Evolutionary conservation across 2,888 invertebrate genomes (phyloP).

Genomic region (Anthrax anthrax): DNA sequence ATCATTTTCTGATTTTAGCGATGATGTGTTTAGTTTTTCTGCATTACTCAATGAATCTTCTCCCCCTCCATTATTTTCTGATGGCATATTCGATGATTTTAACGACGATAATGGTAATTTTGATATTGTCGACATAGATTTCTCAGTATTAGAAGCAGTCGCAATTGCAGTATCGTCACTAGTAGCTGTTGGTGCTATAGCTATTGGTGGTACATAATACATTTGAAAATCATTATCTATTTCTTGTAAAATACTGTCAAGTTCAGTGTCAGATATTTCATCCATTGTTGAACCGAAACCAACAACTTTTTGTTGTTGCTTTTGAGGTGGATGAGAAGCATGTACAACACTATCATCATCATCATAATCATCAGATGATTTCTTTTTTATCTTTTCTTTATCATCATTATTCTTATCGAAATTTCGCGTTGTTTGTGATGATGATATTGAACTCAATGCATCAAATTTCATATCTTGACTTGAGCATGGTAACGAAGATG

Average conservation of each 20-base stretch:
- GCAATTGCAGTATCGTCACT: background rate
- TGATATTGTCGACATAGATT: background rate
- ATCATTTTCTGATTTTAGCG: background rate
- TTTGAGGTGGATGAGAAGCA: background rate
- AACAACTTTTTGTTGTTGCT: conserved; percentile 1
- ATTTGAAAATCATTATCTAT: conserved; percentile 25
- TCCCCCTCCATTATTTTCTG: background rate
- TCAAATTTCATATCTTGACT: conserved; percentile 12
- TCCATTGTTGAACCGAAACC: conserved; percentile 35
- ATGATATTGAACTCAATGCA: conserved; percentile 12
- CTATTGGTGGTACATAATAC: background rate
- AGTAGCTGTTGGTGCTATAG: background rate
- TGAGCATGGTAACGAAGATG: conserved; percentile 10
- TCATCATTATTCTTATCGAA: background rate
- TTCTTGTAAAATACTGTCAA: conserved; percentile 34
- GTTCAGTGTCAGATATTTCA: conserved; percentile 34
- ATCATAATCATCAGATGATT: background rate
- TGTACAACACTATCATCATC: background rate
- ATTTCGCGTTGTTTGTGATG: conserved; percentile 1
- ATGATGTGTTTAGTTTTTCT: background rate
- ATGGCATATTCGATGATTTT: conserved; percentile 1
- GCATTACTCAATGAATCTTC: background rate
- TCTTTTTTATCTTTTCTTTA: background rate
- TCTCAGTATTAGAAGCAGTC: background rate
- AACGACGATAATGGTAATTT: background rate